Conservation (phyloP, 2,888 invertebrate genomes). For the Platypus cylindrus region DNA sequence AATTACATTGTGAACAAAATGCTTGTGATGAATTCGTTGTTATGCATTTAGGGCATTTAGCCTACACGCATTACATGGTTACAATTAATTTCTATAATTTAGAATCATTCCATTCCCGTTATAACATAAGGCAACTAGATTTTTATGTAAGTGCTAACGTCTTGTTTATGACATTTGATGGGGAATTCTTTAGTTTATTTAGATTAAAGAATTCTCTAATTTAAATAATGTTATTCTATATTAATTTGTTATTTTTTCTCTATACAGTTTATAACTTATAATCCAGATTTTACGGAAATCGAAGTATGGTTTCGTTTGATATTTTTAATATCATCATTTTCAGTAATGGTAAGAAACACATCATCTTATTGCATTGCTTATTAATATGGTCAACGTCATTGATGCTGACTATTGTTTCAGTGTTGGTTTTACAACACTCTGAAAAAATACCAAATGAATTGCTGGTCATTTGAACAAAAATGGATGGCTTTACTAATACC, state of each 20-base stretch:
- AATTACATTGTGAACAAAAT: constrained; percentile 67
- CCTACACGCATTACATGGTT: constrained; percentile 78
- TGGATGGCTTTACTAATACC: constrained; percentile 87
- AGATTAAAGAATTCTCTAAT: neutral
- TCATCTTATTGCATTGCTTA: neutral
- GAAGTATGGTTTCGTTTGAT: constrained; percentile 96
- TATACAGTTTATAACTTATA: constrained; percentile 92
- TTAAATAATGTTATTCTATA: neutral
- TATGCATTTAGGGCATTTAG: constrained; percentile 78
- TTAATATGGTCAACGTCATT: constrained; percentile 1
- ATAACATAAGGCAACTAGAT: constrained; percentile 68
- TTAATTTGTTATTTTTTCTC: constrained; percentile 8
- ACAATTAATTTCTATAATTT: constrained; percentile 75
- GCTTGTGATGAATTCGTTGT: constrained; percentile 79
- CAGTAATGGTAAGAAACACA: constrained; percentile 59
- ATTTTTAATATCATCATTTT: constrained; percentile 76
- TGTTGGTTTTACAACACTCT: constrained; percentile 88
- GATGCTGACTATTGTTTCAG: constrained; percentile 46
- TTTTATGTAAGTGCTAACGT: constrained; percentile 60
- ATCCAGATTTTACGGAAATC: constrained; percentile 90
- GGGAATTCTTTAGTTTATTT: neutral
- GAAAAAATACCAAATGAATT: constrained; percentile 72
- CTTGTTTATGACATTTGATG: neutral
- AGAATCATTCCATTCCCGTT: constrained; percentile 70
- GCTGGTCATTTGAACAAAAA: constrained; percentile 97